These are phyloP conservation scores for Python bivittatus DNA, from an alignment of 2,113 vertebrate species.

Conservation along the genomic window DNA sequence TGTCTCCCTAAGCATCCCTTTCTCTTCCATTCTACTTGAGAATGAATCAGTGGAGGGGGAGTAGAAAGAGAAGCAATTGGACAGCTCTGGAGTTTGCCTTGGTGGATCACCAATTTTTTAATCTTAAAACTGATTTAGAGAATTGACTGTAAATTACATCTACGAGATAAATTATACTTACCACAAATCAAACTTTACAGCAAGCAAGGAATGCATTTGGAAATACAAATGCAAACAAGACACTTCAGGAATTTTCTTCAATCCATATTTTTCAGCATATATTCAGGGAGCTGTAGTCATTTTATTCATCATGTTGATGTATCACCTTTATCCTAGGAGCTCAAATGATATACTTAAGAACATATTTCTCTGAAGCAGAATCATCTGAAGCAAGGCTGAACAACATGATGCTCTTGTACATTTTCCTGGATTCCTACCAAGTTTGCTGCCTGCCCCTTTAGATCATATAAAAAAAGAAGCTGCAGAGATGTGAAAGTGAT, in stretches of 20 bases:
- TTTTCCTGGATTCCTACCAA: too few relatives aligned
- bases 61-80: neutral
- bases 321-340: too few relatives aligned
- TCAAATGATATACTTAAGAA: too few relatives aligned
- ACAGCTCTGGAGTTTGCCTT: neutral
- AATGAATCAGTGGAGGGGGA: neutral
- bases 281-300: neutral
- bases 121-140: neutral
- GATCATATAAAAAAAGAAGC: neutral
- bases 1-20: neutral
- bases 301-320: neutral
- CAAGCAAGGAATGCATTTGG: neutral
- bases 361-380: too few relatives aligned
- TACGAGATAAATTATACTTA: neutral
- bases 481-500: neutral
- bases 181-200: neutral
- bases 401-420: too few relatives aligned
- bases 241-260: neutral
- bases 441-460: too few relatives aligned
- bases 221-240: conserved; percentile 3
- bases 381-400: too few relatives aligned
- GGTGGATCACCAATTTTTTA: neutral
- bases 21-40: neutral
- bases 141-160: conserved; percentile 6
- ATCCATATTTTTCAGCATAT: neutral